phyloP scores from a whole-genome alignment of 2,113 vertebrate species.

The Prunella fulvescens region DNA sequence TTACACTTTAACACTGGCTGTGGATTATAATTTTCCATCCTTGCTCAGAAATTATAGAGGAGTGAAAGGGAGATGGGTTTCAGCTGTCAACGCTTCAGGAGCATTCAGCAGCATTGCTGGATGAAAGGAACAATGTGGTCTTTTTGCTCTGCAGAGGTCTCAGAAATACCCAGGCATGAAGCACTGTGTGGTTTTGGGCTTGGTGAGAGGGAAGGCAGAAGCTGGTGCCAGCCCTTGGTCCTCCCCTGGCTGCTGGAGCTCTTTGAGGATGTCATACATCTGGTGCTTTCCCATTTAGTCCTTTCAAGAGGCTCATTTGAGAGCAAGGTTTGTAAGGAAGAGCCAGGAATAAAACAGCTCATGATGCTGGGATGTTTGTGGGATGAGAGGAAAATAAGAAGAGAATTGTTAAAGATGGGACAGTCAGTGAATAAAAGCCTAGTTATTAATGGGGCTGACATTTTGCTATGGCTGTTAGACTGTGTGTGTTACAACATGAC shows the following conservation, averaged over 20 bases:
- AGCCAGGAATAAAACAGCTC: constrained; percentile 22
- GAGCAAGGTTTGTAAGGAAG: not conserved
- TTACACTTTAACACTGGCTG: not conserved
- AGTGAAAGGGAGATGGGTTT: constrained; percentile 14
- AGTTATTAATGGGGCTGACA: not conserved
- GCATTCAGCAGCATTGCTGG: not conserved
- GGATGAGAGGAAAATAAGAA: not conserved
- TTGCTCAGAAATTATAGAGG: constrained; percentile 34
- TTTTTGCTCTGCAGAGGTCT: not conserved
- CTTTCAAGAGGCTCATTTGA: not conserved
- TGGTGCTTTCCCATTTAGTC: not conserved
- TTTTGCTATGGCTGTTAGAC: not conserved
- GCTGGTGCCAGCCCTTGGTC: not conserved
- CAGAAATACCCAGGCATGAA: not conserved
- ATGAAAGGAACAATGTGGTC: not conserved
- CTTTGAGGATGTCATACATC: not conserved
- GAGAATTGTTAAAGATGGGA: not conserved
- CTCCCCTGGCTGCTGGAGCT: not conserved
- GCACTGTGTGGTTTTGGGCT: not conserved
- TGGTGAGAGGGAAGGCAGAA: not conserved
- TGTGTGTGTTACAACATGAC: not conserved
- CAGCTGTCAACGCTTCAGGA: not conserved
- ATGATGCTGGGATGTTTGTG: not conserved
- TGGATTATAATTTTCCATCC: not conserved
- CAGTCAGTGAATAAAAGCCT: not conserved